These are phyloP conservation scores for Rana temporaria DNA, from an alignment of 2,113 vertebrate genomes.

Conservation along the genomic window DNA sequence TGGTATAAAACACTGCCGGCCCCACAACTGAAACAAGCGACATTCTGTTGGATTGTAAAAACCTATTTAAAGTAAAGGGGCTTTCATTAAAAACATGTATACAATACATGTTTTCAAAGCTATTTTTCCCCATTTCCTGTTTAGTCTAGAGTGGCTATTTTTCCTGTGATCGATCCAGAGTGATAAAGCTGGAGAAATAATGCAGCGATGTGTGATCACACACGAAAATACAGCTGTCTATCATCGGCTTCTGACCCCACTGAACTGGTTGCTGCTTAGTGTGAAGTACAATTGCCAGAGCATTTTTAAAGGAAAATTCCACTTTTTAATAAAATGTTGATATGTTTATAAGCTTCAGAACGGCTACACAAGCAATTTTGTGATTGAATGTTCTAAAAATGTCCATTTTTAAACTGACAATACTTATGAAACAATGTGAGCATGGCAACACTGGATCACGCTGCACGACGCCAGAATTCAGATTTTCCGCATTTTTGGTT, in stretches of 20 bases:
- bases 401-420: too few relatives aligned
- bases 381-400: too few relatives aligned
- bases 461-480: too few relatives aligned
- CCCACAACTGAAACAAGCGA: background rate
- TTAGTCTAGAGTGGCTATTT: background rate
- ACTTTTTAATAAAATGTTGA: too few relatives aligned
- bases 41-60: slow-evolving; percentile 5
- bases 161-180: background rate
- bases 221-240: slow-evolving; percentile 1
- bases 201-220: too few relatives aligned
- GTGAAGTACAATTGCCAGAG: too few relatives aligned
- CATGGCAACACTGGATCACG: too few relatives aligned
- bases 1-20: slow-evolving; percentile 38
- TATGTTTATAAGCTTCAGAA: too few relatives aligned
- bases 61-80: background rate
- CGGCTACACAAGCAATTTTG: too few relatives aligned
- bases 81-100: background rate
- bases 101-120: background rate
- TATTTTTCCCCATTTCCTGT: background rate
- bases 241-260: background rate
- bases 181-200: background rate
- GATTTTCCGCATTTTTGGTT: too few relatives aligned
- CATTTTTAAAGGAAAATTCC: too few relatives aligned
- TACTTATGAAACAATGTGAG: too few relatives aligned
- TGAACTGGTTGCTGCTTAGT: background rate